phyloP scores from a whole-genome alignment of 2,888 invertebrate genomes.

The Dynastes maya region DNA sequence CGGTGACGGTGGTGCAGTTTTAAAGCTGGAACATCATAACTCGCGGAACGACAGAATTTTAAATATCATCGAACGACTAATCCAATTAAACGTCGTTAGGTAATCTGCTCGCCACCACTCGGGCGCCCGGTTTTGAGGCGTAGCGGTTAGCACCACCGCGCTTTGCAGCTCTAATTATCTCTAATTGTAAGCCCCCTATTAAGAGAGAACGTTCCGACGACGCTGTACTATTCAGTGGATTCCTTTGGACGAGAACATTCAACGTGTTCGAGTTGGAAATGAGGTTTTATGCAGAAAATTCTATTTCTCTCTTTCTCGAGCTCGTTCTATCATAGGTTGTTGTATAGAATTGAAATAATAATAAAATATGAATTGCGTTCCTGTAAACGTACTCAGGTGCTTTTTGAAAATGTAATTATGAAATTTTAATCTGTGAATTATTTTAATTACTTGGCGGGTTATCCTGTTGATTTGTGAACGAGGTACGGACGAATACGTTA shows the following conservation, averaged over 20 bases:
- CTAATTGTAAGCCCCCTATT: conserved; percentile 67
- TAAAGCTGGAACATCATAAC: conserved; percentile 41
- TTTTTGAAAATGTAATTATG: conserved; percentile 1
- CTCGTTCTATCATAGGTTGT: neutral
- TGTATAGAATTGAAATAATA: conserved; percentile 19
- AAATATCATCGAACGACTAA: conserved; percentile 55
- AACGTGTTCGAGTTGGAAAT: conserved; percentile 16
- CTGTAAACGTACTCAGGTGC: neutral
- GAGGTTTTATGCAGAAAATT: conserved; percentile 36
- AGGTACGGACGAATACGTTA: neutral
- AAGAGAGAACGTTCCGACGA: conserved; percentile 46
- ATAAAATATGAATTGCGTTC: conserved; percentile 15
- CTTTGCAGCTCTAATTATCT: conserved; percentile 67
- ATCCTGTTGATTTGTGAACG: neutral
- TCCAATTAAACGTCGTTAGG: conserved; percentile 68
- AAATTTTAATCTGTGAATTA: conserved; percentile 17
- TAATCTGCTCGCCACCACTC: conserved; percentile 66
- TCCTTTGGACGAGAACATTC: conserved; percentile 51
- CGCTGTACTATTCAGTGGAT: conserved; percentile 53
- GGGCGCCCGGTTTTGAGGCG: conserved; percentile 56
- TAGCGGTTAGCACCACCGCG: conserved; percentile 56
- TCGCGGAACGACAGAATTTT: conserved; percentile 43
- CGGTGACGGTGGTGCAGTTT: conserved; percentile 12
- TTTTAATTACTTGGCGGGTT: neutral
- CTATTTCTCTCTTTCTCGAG: neutral